Conservation (phyloP, 2,113 vertebrate genomes). For the Mormoops blainvillei region DNA sequence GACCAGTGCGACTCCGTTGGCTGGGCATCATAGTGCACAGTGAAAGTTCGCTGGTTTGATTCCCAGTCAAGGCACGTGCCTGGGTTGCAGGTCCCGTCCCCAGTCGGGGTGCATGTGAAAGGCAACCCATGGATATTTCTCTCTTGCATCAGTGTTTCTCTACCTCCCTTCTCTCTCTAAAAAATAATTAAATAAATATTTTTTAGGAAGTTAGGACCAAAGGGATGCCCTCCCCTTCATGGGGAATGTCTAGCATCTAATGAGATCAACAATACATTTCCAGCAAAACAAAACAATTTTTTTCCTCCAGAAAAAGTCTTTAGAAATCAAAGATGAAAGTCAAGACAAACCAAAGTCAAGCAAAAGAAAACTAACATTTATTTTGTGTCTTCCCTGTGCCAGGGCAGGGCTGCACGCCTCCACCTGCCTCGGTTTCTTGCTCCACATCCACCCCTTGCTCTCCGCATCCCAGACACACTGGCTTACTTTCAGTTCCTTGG, state of each 20-base stretch:
- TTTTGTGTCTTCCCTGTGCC: neutral
- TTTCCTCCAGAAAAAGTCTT: neutral
- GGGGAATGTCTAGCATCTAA: rapidly evolving
- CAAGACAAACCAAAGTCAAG: neutral
- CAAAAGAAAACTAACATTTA: neutral
- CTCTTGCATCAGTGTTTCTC: no score
- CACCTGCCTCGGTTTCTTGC: neutral
- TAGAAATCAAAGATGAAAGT: neutral
- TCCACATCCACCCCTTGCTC: neutral
- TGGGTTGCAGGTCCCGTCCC: no score
- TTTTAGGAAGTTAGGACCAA: neutral
- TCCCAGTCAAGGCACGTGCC: no score
- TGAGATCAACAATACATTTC: neutral
- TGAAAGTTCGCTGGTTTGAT: no score
- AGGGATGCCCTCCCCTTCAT: neutral
- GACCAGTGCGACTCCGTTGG: no score
- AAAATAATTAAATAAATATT: no score
- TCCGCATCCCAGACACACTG: neutral
- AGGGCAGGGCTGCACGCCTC: neutral
- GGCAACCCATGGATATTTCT: no score
- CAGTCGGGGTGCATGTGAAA: no score
- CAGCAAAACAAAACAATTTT: neutral
- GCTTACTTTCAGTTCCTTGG: neutral
- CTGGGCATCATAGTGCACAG: no score
- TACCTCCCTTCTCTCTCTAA: no score